These are phyloP conservation scores for Eptatretus burgeri DNA, from an alignment of 2,113 vertebrate genomes.

Conservation along the genomic window DNA sequence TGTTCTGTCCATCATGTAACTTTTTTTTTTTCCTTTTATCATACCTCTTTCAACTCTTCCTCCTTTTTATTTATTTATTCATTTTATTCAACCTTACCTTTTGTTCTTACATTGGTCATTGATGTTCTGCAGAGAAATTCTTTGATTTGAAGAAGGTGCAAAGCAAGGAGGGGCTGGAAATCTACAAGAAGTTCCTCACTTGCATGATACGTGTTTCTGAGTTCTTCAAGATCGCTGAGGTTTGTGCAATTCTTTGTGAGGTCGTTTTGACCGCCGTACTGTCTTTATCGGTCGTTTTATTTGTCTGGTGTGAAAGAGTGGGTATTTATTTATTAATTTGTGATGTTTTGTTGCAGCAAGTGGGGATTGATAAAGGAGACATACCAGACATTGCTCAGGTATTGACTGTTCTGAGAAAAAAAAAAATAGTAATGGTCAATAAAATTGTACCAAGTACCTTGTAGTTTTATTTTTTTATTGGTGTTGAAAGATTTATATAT, in stretches of 20 bases:
- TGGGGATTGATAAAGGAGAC: constrained; percentile 96
- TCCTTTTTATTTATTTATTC: not conserved
- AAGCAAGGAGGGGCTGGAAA: constrained; percentile 93
- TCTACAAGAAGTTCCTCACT: constrained; percentile 90
- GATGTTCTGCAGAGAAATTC: constrained; percentile 43
- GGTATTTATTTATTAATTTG: not conserved
- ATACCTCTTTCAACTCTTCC: not conserved
- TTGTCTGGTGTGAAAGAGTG: not conserved
- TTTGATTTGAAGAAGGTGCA: constrained; percentile 99
- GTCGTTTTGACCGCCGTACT: too few relatives aligned
- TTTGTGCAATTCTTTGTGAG: constrained; percentile 13
- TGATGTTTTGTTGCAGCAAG: constrained; percentile 35
- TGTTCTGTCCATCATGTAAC: not conserved
- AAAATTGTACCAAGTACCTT: too few relatives aligned
- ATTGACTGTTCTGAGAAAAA: too few relatives aligned
- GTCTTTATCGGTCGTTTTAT: constrained; percentile 11
- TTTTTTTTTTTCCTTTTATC: not conserved
- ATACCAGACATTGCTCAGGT: constrained; percentile 96
- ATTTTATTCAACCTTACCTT: not conserved
- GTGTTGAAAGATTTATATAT: too few relatives aligned
- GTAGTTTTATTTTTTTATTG: too few relatives aligned
- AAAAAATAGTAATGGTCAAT: too few relatives aligned
- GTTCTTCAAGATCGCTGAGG: constrained; percentile 94
- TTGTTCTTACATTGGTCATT: not conserved
- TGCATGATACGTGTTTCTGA: constrained; percentile 91